These are phyloP conservation scores for Paramormyrops hopkinsi DNA, from an alignment of 2,797 vertebrate species.

Conservation along the genomic window DNA sequence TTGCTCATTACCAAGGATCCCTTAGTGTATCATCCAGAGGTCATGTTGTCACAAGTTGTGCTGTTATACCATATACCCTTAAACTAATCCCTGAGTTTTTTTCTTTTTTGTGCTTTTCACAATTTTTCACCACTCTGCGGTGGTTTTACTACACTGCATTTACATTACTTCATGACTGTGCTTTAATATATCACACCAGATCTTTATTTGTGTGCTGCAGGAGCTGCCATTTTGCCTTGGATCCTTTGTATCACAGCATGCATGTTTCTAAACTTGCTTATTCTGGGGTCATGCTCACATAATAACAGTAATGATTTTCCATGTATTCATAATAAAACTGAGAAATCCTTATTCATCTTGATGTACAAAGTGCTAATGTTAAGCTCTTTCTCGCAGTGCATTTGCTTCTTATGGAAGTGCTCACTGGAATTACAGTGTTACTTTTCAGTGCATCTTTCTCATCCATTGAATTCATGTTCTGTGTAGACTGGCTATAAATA, in stretches of 20 bases:
- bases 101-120: background rate
- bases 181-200: background rate
- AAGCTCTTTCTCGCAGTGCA: background rate
- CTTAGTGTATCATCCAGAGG: background rate
- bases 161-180: background rate
- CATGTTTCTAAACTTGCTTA: background rate
- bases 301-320: background rate
- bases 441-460: background rate
- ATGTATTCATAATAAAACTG: background rate
- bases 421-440: background rate
- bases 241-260: background rate
- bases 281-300: background rate
- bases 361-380: background rate
- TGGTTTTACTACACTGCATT: background rate
- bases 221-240: background rate
- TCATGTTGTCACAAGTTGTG: background rate
- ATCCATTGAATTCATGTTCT: background rate
- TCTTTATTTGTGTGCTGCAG: background rate
- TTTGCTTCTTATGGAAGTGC: background rate
- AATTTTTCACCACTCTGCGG: background rate
- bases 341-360: background rate
- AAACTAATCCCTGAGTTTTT: background rate
- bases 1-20: background rate
- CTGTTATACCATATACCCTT: background rate
- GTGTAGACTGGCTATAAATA: background rate